phyloP scores from a whole-genome alignment of 2,888 invertebrate species.

The Aphrophora alni region DNA sequence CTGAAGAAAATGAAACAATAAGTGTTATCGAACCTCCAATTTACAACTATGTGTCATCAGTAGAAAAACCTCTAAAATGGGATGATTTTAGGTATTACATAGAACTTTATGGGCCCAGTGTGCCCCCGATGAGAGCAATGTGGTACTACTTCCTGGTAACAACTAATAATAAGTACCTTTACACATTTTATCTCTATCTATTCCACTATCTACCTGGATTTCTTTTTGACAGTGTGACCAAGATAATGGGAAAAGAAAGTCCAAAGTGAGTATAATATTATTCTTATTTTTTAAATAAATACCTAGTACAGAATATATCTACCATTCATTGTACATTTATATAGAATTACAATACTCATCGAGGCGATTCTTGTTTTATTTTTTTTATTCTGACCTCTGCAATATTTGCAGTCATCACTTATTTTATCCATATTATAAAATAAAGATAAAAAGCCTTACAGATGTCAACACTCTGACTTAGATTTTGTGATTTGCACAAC shows the following conservation, averaged over 20 bases:
- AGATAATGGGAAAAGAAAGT: slow-evolving; percentile 67
- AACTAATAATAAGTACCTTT: slow-evolving; percentile 62
- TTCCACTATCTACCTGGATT: slow-evolving; percentile 76
- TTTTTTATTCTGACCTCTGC: too few species aligned
- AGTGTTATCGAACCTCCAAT: slow-evolving; percentile 57
- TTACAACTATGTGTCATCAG: slow-evolving; percentile 87
- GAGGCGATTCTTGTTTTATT: too few species aligned
- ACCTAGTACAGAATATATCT: not conserved
- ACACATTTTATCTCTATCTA: slow-evolving; percentile 65
- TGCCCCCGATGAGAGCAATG: slow-evolving; percentile 51
- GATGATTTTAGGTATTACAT: slow-evolving; percentile 64
- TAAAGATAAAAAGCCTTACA: too few species aligned
- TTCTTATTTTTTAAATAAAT: not conserved
- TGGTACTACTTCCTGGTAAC: slow-evolving; percentile 64
- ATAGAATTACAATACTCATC: too few species aligned
- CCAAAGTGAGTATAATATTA: slow-evolving; percentile 63
- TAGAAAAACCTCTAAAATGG: slow-evolving; percentile 83
- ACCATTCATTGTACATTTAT: too few species aligned
- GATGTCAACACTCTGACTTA: too few species aligned
- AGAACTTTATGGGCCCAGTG: slow-evolving; percentile 43
- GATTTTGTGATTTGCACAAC: too few species aligned
- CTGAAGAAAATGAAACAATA: not conserved
- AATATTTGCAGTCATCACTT: too few species aligned
- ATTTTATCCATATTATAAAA: too few species aligned
- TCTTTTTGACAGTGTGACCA: slow-evolving; percentile 66